Base-by-base conservation (phyloP, 2,797 vertebrate species). In the Sciurus vulgaris region DNA sequence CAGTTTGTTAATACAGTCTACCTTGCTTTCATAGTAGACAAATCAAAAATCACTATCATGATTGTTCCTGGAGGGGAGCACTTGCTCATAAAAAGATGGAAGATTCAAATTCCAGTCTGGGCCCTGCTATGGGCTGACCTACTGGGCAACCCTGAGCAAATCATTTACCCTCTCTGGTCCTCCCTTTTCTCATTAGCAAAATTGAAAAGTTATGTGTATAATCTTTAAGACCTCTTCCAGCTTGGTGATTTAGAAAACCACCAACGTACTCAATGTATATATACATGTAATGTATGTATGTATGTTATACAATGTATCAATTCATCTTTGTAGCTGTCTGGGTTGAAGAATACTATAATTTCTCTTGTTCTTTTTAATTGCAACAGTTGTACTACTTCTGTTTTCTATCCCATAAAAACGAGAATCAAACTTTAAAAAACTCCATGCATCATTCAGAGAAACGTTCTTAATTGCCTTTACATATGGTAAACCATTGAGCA, bases 231-330 rank as follows among this genome's bases (percentile, higher is more conserved):
- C 78, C 26, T 54, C 59, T 77, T 38, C 30, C 44, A 86, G 84
- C 6, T 76, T 51, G 74, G 7, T 65, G 83, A 79, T 73, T 93
- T 76, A 86, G 54, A 94, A 96, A 92, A 94, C 70, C 59, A 61
- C 24, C 59, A 26, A 10, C 26, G 59, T 61, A 24, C 26, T 9
- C 26, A 26, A 61, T 24, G 9, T 61, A 26, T 61, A 26, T 61
- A 61, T 26, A 7, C 10, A 61, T 61, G 59, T 56, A 10, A 61
- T 9, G 9, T 61, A 11, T 24, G 56, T 59, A 24, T 24, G 7
- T 24, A 59, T 59, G 56, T 12, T 67, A 30, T 72, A 82, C 85
- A 74, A 49, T 4, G 1, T 95, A 51, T 65, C 33, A 78, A 4
- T 67, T 78, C 61, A 87, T 61, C 90, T 74, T 93, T 33, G 26